Percentiles rank a stretch among this genome's conserved stretches.
phyloP scores from a whole-genome alignment of 2,797 vertebrate species.

The Mus spretus region DNA sequence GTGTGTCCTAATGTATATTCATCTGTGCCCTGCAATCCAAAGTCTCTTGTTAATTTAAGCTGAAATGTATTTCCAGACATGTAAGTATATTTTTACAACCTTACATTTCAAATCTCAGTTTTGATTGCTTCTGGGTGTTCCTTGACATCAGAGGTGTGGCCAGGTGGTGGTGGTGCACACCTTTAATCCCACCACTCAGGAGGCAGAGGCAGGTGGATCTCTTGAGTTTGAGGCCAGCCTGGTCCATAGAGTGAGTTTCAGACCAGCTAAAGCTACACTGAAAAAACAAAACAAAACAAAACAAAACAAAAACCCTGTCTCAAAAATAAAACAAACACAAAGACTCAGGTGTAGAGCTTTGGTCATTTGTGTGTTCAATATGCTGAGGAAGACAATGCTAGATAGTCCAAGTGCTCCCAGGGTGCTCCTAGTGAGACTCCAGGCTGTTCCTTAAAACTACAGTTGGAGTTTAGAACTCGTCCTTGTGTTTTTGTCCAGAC shows the following conservation, averaged over 20 bases:
- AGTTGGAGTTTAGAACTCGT: slow-evolving; percentile 11
- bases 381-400: neutral
- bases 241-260: neutral
- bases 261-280: neutral
- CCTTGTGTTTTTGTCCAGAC: slow-evolving; percentile 50
- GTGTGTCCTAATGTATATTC: neutral
- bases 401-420: too few species aligned
- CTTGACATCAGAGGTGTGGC: slow-evolving; percentile 2
- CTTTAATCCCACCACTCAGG: neutral
- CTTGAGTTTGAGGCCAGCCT: neutral
- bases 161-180: neutral
- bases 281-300: neutral
- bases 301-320: neutral
- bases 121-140: neutral
- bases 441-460: slow-evolving; percentile 19
- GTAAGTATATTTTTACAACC: neutral
- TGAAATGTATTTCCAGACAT: slow-evolving; percentile 2
- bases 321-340: neutral
- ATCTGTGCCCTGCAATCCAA: neutral
- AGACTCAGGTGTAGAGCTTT: neutral
- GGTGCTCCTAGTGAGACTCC: neutral
- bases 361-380: slow-evolving; percentile 20
- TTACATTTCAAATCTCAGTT: neutral
- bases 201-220: neutral
- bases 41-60: slow-evolving; percentile 13